Evolutionary conservation across 2,888 invertebrate species (phyloP).

Genomic region (Orthonevra nobilis): DNA sequence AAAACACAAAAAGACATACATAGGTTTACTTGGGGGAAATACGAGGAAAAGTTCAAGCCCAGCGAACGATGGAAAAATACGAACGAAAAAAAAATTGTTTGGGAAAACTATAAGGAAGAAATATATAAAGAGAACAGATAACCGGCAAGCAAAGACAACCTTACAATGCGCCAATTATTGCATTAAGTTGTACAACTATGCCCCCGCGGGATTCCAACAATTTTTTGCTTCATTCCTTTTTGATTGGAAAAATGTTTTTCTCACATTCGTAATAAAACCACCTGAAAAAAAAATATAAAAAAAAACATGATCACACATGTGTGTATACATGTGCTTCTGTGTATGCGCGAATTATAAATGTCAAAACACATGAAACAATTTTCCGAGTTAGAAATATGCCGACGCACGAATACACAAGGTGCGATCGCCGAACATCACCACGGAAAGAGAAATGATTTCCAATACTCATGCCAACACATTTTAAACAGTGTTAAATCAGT

Average conservation of each 20-base stretch:
- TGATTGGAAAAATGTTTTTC: not conserved
- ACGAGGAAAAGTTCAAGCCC: slow-evolving; percentile 46
- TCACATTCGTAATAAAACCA: not conserved
- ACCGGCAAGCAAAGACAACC: slow-evolving; percentile 12
- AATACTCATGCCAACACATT: no score
- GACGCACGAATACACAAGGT: slow-evolving; percentile 8
- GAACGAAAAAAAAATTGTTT: slow-evolving; percentile 32
- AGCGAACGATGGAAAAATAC: not conserved
- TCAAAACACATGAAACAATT: slow-evolving; percentile 50
- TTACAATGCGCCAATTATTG: slow-evolving; percentile 39
- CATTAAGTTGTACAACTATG: slow-evolving; percentile 27
- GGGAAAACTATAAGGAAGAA: slow-evolving; percentile 54
- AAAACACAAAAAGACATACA: slow-evolving; percentile 53
- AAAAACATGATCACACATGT: no score
- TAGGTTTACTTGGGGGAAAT: slow-evolving; percentile 44
- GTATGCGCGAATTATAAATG: not conserved
- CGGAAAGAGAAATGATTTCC: no score
- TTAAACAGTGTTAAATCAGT: no score
- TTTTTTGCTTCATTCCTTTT: slow-evolving; percentile 1
- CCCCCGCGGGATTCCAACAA: slow-evolving; percentile 29
- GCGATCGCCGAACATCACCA: slow-evolving; percentile 11
- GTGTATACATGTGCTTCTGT: no score
- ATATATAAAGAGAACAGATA: slow-evolving; percentile 28
- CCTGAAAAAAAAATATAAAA: not conserved
- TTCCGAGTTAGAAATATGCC: slow-evolving; percentile 1